Conservation (phyloP, 2,888 invertebrate genomes). For the Latrodectus hesperus region DNA sequence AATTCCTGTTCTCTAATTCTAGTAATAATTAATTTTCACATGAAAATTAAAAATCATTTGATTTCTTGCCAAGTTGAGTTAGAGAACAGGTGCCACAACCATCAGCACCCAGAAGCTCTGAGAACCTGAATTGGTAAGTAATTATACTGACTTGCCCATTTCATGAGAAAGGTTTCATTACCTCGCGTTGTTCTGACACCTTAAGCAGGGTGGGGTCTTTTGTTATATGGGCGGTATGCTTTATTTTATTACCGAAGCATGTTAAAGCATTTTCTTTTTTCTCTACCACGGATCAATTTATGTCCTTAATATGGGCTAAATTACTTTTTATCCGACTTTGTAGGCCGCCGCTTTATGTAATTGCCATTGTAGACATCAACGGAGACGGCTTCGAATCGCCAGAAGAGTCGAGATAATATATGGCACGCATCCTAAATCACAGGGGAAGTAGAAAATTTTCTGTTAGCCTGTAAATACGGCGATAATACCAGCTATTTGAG, state of each 20-base stretch:
- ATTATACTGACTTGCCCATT: background rate
- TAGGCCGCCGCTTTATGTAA: slow-evolving; percentile 17
- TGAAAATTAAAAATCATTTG: no score
- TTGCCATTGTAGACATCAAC: slow-evolving; percentile 17
- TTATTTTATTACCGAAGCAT: background rate
- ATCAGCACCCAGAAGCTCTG: background rate
- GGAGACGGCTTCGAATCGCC: background rate
- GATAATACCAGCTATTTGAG: slow-evolving; percentile 15
- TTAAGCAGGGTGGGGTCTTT: background rate
- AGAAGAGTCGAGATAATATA: background rate
- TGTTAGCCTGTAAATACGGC: background rate
- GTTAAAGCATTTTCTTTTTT: background rate
- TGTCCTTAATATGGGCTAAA: slow-evolving; percentile 13
- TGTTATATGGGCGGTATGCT: background rate
- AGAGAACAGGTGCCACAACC: background rate
- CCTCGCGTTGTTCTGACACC: background rate
- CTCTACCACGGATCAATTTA: slow-evolving; percentile 22
- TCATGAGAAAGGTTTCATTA: background rate
- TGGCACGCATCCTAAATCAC: background rate
- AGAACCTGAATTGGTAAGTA: background rate
- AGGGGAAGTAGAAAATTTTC: background rate
- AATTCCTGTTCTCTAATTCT: no score
- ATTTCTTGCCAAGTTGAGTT: no score
- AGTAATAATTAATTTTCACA: no score
- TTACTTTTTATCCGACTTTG: slow-evolving; percentile 13